Evolutionary conservation across 2,113 vertebrate genomes (phyloP), one percentile per base, ranked within the genome.

Genomic region (Sapajus apella): DNA sequence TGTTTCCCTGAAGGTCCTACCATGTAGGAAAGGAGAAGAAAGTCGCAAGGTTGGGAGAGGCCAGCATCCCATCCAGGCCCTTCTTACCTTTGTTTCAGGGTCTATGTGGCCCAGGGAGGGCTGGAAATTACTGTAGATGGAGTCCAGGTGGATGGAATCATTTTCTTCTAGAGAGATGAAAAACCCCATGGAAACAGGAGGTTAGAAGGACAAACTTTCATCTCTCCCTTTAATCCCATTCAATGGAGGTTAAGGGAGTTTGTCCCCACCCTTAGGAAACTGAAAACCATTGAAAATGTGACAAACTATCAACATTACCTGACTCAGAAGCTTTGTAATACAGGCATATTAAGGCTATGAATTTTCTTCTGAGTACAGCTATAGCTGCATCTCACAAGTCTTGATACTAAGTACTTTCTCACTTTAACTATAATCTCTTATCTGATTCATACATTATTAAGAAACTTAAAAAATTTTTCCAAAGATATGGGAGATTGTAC

Each of bases 111-210:
- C 10, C 52, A 97, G 55, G 40, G 97, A 58, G 10, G 92, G 75
- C 43, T 95, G 55, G 80, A 98, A 97, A 90, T 90, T 97, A 47
- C 68, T 96, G 6, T 97, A 97, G 45, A 97, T 12, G 37, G 92
- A 84, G 25, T 85, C 90, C 90, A 93, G 6, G 18, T 76, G 3
- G 0, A 58, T 0, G 1, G 70, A 72, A 23, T 91, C 18, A 0
- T 95, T 85, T 52, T 9, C 50, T 6, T 93, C 97, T 98, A 32
- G 32, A 80, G 40, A 50, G n/a, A 45, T 20, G 84, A 27, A 72
- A 73, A 72, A 52, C 16, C 43, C 58, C 64, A 32, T 1, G 2
- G 14, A 92, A 86, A 50, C 1, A 79, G 40, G 37, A 10, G 47
- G 50, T 97, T 76, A 95, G 83, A 27, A 85, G 56, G 45, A 20